phyloP scores from a whole-genome alignment of 2,888 invertebrate genomes.

The Nemotelus nigrinus region DNA sequence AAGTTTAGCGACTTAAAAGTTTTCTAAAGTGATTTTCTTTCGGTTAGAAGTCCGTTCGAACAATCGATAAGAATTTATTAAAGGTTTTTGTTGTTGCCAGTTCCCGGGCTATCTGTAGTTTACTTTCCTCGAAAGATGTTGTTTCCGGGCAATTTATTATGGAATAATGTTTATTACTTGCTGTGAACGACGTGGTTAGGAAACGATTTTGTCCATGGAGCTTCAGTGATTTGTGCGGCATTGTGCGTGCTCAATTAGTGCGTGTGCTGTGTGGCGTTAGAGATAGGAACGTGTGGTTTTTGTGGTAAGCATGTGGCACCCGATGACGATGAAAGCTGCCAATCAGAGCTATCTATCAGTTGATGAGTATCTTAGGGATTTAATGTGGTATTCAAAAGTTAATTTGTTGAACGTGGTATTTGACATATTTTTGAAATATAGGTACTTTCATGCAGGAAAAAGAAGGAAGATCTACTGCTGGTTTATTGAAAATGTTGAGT shows the following conservation, averaged over 20 bases:
- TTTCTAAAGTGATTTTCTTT: constrained; percentile 39
- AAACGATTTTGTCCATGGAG: constrained; percentile 15
- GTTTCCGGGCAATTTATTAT: constrained; percentile 30
- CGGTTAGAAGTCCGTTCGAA: constrained; percentile 19
- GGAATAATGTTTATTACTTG: constrained; percentile 28
- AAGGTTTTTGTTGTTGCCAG: constrained; percentile 12
- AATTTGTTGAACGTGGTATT: too few species aligned
- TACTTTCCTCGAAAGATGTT: not conserved
- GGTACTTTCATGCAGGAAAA: too few species aligned
- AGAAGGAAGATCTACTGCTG: too few species aligned
- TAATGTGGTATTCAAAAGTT: too few species aligned
- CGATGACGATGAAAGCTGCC: too few species aligned
- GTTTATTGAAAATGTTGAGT: too few species aligned
- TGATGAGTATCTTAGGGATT: too few species aligned
- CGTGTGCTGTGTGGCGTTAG: not conserved
- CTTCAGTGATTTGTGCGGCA: constrained; percentile 20
- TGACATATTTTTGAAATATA: too few species aligned
- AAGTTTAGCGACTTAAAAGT: constrained; percentile 41
- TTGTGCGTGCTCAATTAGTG: constrained; percentile 19
- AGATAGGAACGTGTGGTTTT: not conserved
- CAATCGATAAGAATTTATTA: constrained; percentile 40
- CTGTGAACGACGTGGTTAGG: constrained; percentile 28
- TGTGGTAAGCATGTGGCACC: not conserved
- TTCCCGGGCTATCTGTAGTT: constrained; percentile 8
- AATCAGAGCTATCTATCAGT: too few species aligned